These are phyloP conservation scores for Elysia crispata DNA, from an alignment of 2,888 invertebrate species.

Conservation along the genomic window DNA sequence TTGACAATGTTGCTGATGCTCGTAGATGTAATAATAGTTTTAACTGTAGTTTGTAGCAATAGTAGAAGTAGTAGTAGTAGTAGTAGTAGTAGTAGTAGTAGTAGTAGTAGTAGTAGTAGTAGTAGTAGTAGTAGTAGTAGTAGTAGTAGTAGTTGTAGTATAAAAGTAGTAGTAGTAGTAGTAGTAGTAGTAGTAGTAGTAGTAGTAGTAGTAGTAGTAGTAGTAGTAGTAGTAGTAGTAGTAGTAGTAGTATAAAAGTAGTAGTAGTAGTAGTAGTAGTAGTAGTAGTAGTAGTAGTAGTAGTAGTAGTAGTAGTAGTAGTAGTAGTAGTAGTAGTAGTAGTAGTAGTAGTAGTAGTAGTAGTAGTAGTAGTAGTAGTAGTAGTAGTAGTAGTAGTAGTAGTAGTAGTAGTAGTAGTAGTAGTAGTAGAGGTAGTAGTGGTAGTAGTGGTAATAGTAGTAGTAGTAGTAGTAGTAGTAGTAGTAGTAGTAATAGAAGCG, in stretches of 20 bases:
- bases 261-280: conserved; percentile 2
- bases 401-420: conserved; percentile 5
- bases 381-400: conserved; percentile 28
- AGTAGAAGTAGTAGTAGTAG: background rate
- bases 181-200: conserved; percentile 27
- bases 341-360: background rate
- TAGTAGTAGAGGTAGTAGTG: background rate
- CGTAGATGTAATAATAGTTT: no score
- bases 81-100: conserved; percentile 13
- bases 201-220: conserved; percentile 37
- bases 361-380: conserved; percentile 14
- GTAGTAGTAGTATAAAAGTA: no score
- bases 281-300: conserved; percentile 5
- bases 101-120: conserved; percentile 27
- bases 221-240: conserved; percentile 40
- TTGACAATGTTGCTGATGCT: no score
- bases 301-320: background rate
- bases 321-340: conserved; percentile 3
- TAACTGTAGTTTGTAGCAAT: background rate
- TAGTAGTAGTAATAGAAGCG: no score
- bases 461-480: conserved; percentile 6
- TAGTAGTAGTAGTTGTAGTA: conserved; percentile 25
- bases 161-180: no score
- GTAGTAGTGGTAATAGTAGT: background rate
- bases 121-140: conserved; percentile 28